Percentiles rank a stretch among this genome's conserved stretches.
These are phyloP conservation scores for Drosophila auraria DNA, from an alignment of 1,140 invertebrate genomes.

Conservation along the genomic window DNA sequence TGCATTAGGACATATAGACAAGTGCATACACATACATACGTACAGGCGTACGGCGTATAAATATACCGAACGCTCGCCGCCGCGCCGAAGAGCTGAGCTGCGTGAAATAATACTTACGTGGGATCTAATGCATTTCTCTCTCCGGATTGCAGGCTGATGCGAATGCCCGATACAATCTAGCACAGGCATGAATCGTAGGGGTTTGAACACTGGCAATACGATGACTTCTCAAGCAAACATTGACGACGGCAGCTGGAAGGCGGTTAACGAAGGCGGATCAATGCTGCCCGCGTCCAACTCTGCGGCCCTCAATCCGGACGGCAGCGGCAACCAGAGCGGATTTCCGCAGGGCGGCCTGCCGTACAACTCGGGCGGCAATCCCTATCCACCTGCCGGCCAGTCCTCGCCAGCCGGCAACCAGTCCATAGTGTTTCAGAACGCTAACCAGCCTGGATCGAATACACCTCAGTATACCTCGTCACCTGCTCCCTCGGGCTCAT, in stretches of 20 bases:
- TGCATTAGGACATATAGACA: slow-evolving; percentile 55
- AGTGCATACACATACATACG: slow-evolving; percentile 50
- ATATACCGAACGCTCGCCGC: slow-evolving; percentile 30
- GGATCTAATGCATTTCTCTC: slow-evolving; percentile 16
- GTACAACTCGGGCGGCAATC: slow-evolving; percentile 72
- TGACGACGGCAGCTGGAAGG: slow-evolving; percentile 81
- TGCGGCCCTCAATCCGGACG: slow-evolving; percentile 73
- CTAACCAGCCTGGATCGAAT: slow-evolving; percentile 89
- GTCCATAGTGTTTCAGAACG: slow-evolving; percentile 89
- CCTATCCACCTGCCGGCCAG: slow-evolving; percentile 85
- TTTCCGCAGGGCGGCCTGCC: slow-evolving; percentile 77
- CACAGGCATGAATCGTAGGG: slow-evolving; percentile 83
- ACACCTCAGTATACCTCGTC: slow-evolving; percentile 91
- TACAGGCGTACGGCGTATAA: slow-evolving; percentile 39
- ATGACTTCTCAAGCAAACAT: slow-evolving; percentile 83
- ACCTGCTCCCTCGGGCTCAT: slow-evolving; percentile 91
- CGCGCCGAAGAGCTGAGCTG: slow-evolving; percentile 19
- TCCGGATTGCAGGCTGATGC: slow-evolving; percentile 49
- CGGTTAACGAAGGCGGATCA: slow-evolving; percentile 68
- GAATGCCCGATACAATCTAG: slow-evolving; percentile 62
- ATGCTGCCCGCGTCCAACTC: slow-evolving; percentile 73
- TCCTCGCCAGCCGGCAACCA: slow-evolving; percentile 88
- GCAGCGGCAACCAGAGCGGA: slow-evolving; percentile 70
- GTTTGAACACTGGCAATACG: slow-evolving; percentile 79
- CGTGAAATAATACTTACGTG: slow-evolving; percentile 19